phyloP scores from a whole-genome alignment of 2,888 invertebrate genomes.

The Tenthredo scrophulariae region DNA sequence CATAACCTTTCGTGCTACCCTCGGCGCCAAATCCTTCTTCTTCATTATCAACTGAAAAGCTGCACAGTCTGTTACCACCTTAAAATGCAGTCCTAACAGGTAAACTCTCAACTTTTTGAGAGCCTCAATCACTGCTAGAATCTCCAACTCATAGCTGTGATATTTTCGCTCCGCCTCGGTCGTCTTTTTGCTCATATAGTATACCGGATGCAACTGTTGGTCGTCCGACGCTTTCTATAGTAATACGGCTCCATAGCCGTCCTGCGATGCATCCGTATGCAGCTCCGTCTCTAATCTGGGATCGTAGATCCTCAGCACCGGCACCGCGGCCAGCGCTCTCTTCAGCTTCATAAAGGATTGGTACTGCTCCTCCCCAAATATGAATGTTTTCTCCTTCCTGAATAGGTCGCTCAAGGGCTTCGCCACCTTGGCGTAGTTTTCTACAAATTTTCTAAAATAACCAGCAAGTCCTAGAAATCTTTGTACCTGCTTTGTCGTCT shows the following conservation, averaged over 20 bases:
- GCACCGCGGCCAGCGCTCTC: too few species aligned
- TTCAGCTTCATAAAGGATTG: neutral
- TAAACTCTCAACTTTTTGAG: conserved; percentile 5
- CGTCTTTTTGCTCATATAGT: conserved; percentile 58
- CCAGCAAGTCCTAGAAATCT: conserved; percentile 51
- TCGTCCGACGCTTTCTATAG: conserved; percentile 55
- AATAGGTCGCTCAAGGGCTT: conserved; percentile 38
- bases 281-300: too few species aligned
- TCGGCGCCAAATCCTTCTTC: conserved; percentile 57
- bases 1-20: conserved; percentile 62
- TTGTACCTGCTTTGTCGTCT: conserved; percentile 45
- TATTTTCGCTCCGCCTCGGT: neutral
- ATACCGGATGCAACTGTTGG: conserved; percentile 52
- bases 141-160: conserved; percentile 8
- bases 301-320: too few species aligned
- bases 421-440: conserved; percentile 44
- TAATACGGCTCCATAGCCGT: neutral
- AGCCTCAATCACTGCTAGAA: neutral
- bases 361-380: neutral
- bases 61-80: conserved; percentile 19
- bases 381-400: neutral
- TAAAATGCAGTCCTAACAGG: conserved; percentile 13
- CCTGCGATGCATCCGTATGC: neutral
- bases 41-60: neutral
- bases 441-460: conserved; percentile 51